Evolutionary conservation across 1,140 invertebrate species (phyloP), one percentile per base, ranked within the genome.

Genomic region (Drosophila sp.): DNA sequence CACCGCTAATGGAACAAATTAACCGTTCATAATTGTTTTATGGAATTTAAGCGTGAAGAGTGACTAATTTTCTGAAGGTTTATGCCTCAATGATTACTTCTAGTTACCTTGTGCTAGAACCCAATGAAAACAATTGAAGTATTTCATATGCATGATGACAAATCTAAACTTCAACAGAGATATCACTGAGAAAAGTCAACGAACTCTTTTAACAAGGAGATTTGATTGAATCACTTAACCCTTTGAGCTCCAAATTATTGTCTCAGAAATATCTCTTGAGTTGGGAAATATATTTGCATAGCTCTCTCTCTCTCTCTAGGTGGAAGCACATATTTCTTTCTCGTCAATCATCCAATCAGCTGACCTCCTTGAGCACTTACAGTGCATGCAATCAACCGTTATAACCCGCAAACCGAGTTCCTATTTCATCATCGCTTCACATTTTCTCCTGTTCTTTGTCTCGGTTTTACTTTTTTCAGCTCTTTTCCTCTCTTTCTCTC

Each of bases 321-420:
- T 17, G 66, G 27, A n/a, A 70, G 63, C 56, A 67, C 74, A 7
- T 33, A 33, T 57, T 23, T 70, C 67, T 64, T 67, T 77, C 60
- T 70, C 41, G 76, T 76, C 76, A 87, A 83, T 87, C 82, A 86
- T 72, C 79, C 81, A 87, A 86, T 87, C 84, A 86, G 72, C 83
- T 85, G 82, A 86, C 83, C 83, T 83, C 76, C 63, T 86, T 83
- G 47, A 57, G 47, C 44, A 61, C 47, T 56, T 56, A 47, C 55
- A 83, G 84, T 68, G 84, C 66, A 87, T 89, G 84, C 72, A 87
- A 86, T 86, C 83, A 86, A 73, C 61, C 79, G 66, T 87, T 87
- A 73, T 68, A 67, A 66, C 67, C 76, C 65, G 66, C 57, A 57
- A 17, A 57, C 29, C 35, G 41, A 60, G 25, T 25, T 50, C 11